Evolutionary conservation across 2,888 invertebrate genomes (phyloP).

Genomic region (Patella ulyssiponensis): DNA sequence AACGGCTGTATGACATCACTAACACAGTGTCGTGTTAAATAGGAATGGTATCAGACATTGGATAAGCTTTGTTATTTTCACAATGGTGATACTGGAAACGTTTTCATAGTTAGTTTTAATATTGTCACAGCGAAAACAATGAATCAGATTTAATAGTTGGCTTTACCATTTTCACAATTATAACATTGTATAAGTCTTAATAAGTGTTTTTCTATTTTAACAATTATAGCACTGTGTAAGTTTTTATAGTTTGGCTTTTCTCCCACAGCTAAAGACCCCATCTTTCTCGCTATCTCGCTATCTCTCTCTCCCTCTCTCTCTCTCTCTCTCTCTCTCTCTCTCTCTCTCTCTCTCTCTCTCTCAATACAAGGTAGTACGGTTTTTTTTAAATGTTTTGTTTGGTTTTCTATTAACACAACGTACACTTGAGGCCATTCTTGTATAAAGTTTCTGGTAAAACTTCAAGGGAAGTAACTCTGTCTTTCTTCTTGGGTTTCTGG

Average conservation of each 20-base stretch:
- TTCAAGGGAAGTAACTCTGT: neutral
- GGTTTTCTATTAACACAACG: neutral
- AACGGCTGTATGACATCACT: too few relatives aligned
- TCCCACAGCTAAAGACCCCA: too few relatives aligned
- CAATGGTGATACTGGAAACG: too few relatives aligned
- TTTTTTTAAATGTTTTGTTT: too few relatives aligned
- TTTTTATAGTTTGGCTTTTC: neutral
- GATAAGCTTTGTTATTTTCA: too few relatives aligned
- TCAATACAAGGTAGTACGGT: neutral
- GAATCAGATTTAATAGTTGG: neutral
- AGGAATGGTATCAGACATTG: too few relatives aligned
- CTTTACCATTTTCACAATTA: neutral
- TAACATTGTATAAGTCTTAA: neutral
- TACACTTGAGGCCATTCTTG: neutral
- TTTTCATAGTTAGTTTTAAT: too few relatives aligned
- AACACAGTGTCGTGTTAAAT: too few relatives aligned
- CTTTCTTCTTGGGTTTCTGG: neutral
- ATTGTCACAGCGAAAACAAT: neutral
- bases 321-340: neutral
- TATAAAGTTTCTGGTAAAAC: neutral
- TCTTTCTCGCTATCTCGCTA: too few relatives aligned
- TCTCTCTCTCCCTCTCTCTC: neutral
- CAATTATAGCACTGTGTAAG: neutral
- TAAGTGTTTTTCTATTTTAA: neutral
- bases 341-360: constrained; percentile 3